Evolutionary conservation across 2,888 invertebrate species (phyloP), one percentile per base, ranked within the genome.

Genomic region (Heteromyza rotundicornis): DNA sequence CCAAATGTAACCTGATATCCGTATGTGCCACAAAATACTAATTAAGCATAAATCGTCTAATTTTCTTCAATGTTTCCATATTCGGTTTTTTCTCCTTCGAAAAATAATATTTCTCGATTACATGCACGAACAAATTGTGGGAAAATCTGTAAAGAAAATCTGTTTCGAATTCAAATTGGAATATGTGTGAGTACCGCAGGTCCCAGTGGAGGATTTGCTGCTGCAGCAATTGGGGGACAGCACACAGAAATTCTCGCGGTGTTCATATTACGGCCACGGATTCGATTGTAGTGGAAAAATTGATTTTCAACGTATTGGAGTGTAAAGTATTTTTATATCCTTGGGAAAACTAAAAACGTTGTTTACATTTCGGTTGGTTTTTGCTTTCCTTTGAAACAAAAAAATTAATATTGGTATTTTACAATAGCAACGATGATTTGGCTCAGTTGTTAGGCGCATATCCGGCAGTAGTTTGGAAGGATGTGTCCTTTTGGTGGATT

Each of bases 31-130:
- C 67, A 44, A 62, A 72, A 66, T 61, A 72, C 71, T 75, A 77
- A 79, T 79, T 78, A 78, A 70, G 75, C 75, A 76, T 76, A 74
- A 73, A 74, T 67, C 63, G 68, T 76, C 70, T 76, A 78, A 77
- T 74, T 76, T 70, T 59, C 63, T 63, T 36, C 32, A 51, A 16
- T 36, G 47, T 20, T 20, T 58, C n/a, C 63, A 20, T 59, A 53
- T 24, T n/a, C n/a, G n/a, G n/a, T n/a, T n/a, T n/a, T 52, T 53
- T 52, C 36, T 14, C 14, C 62, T 61, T 47, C 27, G 8, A 36
- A 51, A 53, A 35, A 55, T 59, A 47, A 59, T 44, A 44, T 47
- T 20, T 17, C 20, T 27, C 24, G 23, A 47, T 20, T n/a, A 14
- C 55, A 53, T 50, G 14, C 40, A 22, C 20, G 16, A 32, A 64